A percentile compares a stretch with the other conserved stretches of the same genome.
Conservation (phyloP, 2,888 invertebrate genomes). For the Strigamia crassipes region DNA sequence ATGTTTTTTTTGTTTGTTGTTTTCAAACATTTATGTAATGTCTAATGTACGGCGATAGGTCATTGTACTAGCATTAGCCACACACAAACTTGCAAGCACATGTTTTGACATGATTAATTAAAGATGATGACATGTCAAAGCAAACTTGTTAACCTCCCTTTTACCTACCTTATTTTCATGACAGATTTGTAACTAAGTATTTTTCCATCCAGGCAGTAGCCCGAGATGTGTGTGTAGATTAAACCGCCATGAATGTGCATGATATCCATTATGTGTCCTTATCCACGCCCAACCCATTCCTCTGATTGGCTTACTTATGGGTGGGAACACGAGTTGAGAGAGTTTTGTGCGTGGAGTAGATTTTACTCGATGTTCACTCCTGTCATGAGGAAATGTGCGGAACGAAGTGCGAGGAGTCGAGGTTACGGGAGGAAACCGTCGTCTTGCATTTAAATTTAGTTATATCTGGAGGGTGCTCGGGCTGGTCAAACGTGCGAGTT, state of each 20-base stretch:
- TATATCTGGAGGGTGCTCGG: constrained; percentile 3
- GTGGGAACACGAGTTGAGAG: constrained; percentile 11
- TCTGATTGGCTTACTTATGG: not conserved
- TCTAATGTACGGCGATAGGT: not conserved
- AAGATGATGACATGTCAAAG: not conserved
- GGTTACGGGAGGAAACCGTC: constrained; percentile 29
- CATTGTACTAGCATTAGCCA: not conserved
- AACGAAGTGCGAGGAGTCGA: constrained; percentile 22
- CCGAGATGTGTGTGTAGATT: not conserved
- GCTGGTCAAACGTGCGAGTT: constrained; percentile 1
- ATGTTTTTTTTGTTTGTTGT: not conserved
- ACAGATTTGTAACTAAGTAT: not conserved
- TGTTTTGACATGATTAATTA: not conserved
- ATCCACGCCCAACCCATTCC: constrained; percentile 11
- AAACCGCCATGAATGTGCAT: constrained; percentile 23
- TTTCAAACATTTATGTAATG: not conserved
- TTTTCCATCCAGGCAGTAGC: not conserved
- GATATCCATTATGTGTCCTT: constrained; percentile 8
- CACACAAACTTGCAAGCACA: not conserved
- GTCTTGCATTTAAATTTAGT: constrained; percentile 25
- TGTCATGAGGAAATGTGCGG: constrained; percentile 13
- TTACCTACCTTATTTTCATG: not conserved
- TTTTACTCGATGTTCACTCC: not conserved
- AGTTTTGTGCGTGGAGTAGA: not conserved
- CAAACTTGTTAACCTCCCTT: constrained; percentile 1